Evolutionary conservation across 2,888 invertebrate species (phyloP), one percentile per base, ranked within the genome.

Genomic region (Heliconius sara): DNA sequence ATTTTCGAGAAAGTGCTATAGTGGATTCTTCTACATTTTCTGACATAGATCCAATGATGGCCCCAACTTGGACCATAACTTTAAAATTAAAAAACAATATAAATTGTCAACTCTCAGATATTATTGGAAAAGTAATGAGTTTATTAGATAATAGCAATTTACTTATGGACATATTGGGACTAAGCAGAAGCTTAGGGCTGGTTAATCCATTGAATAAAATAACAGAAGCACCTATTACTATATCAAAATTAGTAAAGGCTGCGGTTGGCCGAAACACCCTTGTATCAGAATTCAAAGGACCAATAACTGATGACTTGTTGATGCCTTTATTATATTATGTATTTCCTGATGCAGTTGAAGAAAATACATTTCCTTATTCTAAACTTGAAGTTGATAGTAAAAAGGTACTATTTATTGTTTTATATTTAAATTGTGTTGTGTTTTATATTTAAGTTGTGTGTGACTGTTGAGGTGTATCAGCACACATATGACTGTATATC

Each of bases 11-110:
- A 90, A 97, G 97, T 89, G 96, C 98, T 80, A 97, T 98, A 43
- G 97, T 98, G 2, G 99, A 99, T 89, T 98, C 97, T 82, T 97
- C 98, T 84, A 96, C 96, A 83, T 98, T 98, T 91, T 97, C 98
- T 30, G 98, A 99, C 90, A 97, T 99, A 86, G 97, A 99, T 89
- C 98, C 99, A 73, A 87, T 94, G 60, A 93, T 94, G 96, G 96
- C 99, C 87, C 98, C 98, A 0, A 96, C 96, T 79, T 99, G 99
- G 99, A 96, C 96, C 1, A 93, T 97, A 22, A 96, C 96, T 83
- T 94, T 97, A 13, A 96, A 96, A 88, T 96, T 97, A 91, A 96
- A 96, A 34, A 96, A 97, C 25, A 96, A 97, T 78, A 96, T 97
- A 0, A 95, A 96, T 34, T 98, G 98, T 88, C 96, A 98, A 84